Base-by-base conservation (phyloP, 2,888 invertebrate genomes). In the Poecilus cupreus region DNA sequence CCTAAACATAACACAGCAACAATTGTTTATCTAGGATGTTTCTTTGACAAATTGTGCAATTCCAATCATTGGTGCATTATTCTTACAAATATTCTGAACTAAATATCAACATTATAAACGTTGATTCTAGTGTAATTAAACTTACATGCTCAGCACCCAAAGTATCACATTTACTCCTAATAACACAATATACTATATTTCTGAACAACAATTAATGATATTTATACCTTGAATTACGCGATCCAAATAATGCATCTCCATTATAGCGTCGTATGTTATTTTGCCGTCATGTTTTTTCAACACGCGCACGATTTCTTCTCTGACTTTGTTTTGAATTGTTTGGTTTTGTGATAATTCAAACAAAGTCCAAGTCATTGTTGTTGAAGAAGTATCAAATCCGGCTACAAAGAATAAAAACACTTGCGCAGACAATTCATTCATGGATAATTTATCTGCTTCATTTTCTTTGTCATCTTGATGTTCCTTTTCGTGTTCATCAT, bases 351-450 rank as follows among this genome's bases (percentile, higher is more conserved):
- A 89, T 10, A 91, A 83, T 46, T 89, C 87, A 82, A 88, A 90
- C 0, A 88, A 83, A 0, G 88, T 83, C 54, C 88, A 89, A 18
- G 87, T 86, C 70, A 91, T 85, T 0, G 89, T 88, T 0, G 88
- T 87, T 0, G 90, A 89, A 0, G 90, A 89, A 0, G 91, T 91
- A 83, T 91, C 90, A 83, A 89, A 90, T 1, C 90, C 91, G 16
- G 90, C 91, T 0, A 88, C 32, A 83, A 90, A 90, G 83, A 91
- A 90, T 0, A 90, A 86, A 1, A 90, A 85, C 3, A 88, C 85
- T 60, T 90, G 89, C 0, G 90, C 88, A 0, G 86, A 82, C 16
- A 90, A 83, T 79, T 84, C 83, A 0, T 87, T 83, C 8, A 85
- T 16, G 5, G 82, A 84, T 49, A 86, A 81, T 60, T 60, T 60